Evolutionary conservation across 2,113 vertebrate genomes (phyloP), one percentile per base, ranked within the genome.

Genomic region (Mohoua ochrocephala): DNA sequence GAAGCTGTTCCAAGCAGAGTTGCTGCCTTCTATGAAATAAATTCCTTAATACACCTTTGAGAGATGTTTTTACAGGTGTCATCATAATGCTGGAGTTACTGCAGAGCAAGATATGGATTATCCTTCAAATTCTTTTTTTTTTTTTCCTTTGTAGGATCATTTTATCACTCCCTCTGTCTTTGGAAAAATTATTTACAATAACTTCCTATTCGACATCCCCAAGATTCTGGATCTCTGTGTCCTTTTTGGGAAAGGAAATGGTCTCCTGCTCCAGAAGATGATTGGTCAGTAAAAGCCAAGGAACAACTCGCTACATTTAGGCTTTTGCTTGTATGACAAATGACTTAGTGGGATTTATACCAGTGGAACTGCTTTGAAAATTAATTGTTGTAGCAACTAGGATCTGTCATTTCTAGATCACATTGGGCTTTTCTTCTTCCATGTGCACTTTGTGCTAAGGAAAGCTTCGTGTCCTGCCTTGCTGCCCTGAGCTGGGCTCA

Each of bases 141-240:
- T 12, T 2, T 6, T 59, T 17, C 37, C 13, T 53, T 54, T 79
- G 35, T 91, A 99, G 99, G 99, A 99, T 64, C 98, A 98, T 97
- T 99, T 99, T 88, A 98, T 99, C 70, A 99, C 99, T 15, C 98
- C 99, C 0, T 97, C 98, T 50, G 99, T 98, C 33, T 99, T 99
- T 97, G 99, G 99, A 97, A 99, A 99, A 95, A 99, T 99, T 60
- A 98, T 99, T 93, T 99, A 99, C 82, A 98, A 99, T 50, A 99
- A 99, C 97, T 99, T 98, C 97, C 98, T 99, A 24, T 99, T 99
- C 2, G 99, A 99, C 98, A 99, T 99, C 97, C 99, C 99, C 8
- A 99, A 99, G 97, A 99, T 99, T 74, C 86, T 99, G 98, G 99
- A 99, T 97, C 98, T 99, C 57, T 99, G 99, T 64, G 98, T 99